These are phyloP conservation scores for Phaethon lepturus DNA, from an alignment of 2,113 vertebrate species.

Conservation along the genomic window DNA sequence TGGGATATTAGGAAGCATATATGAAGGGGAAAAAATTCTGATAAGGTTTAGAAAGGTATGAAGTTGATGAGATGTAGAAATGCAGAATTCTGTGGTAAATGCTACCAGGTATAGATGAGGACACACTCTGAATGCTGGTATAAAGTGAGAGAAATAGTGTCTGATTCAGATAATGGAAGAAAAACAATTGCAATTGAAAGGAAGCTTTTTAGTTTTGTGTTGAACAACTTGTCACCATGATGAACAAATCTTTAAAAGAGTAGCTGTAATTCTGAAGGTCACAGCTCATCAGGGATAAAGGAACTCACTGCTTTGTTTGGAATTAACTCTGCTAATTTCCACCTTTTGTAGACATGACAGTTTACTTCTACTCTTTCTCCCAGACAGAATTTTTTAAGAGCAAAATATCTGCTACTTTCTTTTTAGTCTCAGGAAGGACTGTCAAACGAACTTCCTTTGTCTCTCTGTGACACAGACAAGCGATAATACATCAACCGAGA, in stretches of 20 bases:
- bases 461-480: neutral
- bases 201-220: neutral
- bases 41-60: neutral
- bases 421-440: neutral
- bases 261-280: neutral
- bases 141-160: neutral
- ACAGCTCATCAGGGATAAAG: neutral
- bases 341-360: neutral
- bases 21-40: neutral
- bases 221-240: neutral
- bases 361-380: neutral
- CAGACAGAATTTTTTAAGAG: neutral
- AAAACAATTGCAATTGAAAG: neutral
- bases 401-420: neutral
- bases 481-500: neutral
- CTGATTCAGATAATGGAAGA: neutral
- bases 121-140: neutral
- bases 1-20: neutral
- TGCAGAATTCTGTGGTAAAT: neutral
- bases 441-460: neutral
- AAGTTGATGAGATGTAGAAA: slow-evolving; percentile 1
- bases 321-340: neutral
- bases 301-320: neutral
- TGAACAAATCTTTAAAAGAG: neutral
- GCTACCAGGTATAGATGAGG: neutral